Evolutionary conservation across 2,888 invertebrate genomes (phyloP), one percentile per base, ranked within the genome.

Genomic region (Drosophila monieri): DNA sequence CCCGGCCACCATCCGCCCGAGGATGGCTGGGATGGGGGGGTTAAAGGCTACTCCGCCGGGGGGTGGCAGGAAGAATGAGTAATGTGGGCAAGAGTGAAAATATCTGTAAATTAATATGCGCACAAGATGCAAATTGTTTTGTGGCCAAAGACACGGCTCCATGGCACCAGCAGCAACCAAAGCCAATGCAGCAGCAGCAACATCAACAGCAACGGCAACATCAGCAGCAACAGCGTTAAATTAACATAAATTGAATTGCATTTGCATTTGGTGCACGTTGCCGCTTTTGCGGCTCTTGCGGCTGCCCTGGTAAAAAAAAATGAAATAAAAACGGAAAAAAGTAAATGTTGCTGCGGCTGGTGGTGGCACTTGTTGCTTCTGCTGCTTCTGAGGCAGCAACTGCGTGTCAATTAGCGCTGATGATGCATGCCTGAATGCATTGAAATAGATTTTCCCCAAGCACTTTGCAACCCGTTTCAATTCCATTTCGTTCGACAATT

Each of bases 221-320:
- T 46, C 71, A 55, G 52, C 73, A 73, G 61, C 61, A 55, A 46
- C 66, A 66, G 81, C 79, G 87, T 90, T 89, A 89, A 90, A 90
- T 90, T 85, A 87, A 81, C 85, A 85, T 85, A 89, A 90, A 90
- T 90, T 90, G 89, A 90, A 89, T 90, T 90, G 89, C 90, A 89
- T 90, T 90, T 89, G 89, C 89, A 83, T 80, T 80, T 86, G 80
- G 84, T 77, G 85, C 83, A 85, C 88, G 85, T 80, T 86, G 81
- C 74, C 76, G 76, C 70, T 80, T 55, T 86, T 86, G 87, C 86
- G 78, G 79, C 83, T 77, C 51, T 41, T 66, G 75, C 66, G 70
- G 67, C 39, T 65, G 74, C 66, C 41, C 43, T 43, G 43, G 1
- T 43, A 21, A 41, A 10, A 15, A 15, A 39, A 39, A 6, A 14